Evolutionary conservation across 2,113 vertebrate species (phyloP).

Genomic region (Oreochromis aureus): DNA sequence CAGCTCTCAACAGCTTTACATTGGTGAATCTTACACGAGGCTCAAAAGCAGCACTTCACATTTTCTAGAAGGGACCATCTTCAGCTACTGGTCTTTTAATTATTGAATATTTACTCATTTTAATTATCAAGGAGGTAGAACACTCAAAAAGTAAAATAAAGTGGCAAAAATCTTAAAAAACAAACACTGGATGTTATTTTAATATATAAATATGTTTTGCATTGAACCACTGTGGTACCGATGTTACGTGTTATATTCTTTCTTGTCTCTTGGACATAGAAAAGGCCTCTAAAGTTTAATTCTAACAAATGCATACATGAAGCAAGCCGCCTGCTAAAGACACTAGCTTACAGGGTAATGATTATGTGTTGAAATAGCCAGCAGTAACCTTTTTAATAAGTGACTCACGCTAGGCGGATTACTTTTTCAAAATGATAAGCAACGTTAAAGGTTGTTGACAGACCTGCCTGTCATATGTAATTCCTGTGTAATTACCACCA

Average conservation of each 20-base stretch:
- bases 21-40: neutral
- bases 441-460: neutral
- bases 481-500: neutral
- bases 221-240: neutral
- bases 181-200: neutral
- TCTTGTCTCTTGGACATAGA: neutral
- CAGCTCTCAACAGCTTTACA: neutral
- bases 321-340: neutral
- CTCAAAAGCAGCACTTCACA: neutral
- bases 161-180: neutral
- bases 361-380: neutral
- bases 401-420: neutral
- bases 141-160: neutral
- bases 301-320: neutral
- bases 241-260: neutral
- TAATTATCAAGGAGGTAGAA: neutral
- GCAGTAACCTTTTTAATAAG: neutral
- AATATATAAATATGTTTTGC: neutral
- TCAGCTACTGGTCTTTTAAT: neutral
- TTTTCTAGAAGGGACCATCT: rapidly evolving
- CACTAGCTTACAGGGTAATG: rapidly evolving
- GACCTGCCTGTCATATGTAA: neutral
- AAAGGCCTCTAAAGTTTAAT: neutral
- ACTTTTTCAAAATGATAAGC: neutral
- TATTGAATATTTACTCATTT: neutral